Percentiles rank a stretch among this genome's conserved stretches.
phyloP scores from a whole-genome alignment of 2,888 invertebrate species.

The Epirrhoe alternata region DNA sequence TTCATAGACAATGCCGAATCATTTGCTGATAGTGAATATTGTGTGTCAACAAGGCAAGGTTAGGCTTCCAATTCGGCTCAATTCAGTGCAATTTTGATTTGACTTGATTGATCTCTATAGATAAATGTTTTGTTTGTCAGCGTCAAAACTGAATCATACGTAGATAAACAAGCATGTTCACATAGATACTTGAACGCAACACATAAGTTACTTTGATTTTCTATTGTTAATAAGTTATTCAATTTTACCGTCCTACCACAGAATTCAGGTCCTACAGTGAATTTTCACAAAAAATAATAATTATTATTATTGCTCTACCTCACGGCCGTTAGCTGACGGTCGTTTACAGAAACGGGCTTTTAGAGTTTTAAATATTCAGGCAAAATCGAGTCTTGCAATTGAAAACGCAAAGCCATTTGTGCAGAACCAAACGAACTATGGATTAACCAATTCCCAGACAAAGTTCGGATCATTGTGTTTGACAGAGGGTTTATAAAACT shows the following conservation, averaged over 20 bases:
- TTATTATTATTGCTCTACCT: background rate
- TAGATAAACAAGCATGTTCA: background rate
- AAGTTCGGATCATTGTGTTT: conserved; percentile 23
- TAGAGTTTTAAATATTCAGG: conserved; percentile 22
- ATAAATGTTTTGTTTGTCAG: background rate
- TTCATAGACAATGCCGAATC: conserved; percentile 32
- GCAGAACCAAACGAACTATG: conserved; percentile 25
- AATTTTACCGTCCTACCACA: background rate
- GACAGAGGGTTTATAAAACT: conserved; percentile 10
- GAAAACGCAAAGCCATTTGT: conserved; percentile 36
- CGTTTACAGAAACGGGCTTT: background rate
- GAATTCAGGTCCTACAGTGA: no score
- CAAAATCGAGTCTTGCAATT: conserved; percentile 19
- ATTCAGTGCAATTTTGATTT: conserved; percentile 33
- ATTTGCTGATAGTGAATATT: conserved; percentile 35
- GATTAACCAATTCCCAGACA: conserved; percentile 28
- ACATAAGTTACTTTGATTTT: background rate
- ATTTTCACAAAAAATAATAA: background rate
- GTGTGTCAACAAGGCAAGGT: conserved; percentile 35
- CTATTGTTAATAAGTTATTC: background rate
- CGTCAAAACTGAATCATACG: background rate
- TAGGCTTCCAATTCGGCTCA: conserved; percentile 28
- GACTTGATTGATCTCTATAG: conserved; percentile 17
- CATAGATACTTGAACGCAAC: no score
- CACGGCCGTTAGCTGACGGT: background rate